Conservation (phyloP, 2,888 invertebrate species). For the Rotaria magnacalcarata region DNA sequence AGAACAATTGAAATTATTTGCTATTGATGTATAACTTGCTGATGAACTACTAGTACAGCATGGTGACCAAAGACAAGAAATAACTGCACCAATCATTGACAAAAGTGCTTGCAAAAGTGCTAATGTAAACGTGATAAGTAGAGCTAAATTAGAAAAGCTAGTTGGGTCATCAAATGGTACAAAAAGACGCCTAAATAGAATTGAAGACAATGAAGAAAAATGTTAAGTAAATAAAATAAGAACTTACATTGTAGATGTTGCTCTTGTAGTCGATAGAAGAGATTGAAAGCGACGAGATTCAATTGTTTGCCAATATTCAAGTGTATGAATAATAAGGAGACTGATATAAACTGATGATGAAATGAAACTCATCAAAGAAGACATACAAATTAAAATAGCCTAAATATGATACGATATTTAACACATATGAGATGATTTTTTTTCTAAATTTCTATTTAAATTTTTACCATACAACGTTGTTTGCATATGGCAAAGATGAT, state of each 20-base stretch:
- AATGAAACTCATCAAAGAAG: background rate
- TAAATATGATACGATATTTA: background rate
- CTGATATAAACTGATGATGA: conserved; percentile 27
- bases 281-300: background rate
- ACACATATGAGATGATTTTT: background rate
- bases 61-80: conserved; percentile 26
- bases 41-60: background rate
- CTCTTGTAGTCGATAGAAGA: background rate
- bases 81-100: conserved; percentile 1
- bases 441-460: background rate
- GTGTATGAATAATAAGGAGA: conserved; percentile 25
- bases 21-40: background rate
- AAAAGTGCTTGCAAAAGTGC: conserved; percentile 19
- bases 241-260: background rate
- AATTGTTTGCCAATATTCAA: conserved; percentile 35
- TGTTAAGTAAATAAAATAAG: background rate
- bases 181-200: background rate
- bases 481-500: conserved; percentile 11
- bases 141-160: background rate
- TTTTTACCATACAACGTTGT: background rate
- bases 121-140: background rate
- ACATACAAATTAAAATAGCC: conserved; percentile 19
- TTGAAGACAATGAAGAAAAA: background rate
- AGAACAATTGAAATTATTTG: background rate
- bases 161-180: background rate